Conservation (phyloP, 2,888 invertebrate species). For the Lithophane semibrunnea region DNA sequence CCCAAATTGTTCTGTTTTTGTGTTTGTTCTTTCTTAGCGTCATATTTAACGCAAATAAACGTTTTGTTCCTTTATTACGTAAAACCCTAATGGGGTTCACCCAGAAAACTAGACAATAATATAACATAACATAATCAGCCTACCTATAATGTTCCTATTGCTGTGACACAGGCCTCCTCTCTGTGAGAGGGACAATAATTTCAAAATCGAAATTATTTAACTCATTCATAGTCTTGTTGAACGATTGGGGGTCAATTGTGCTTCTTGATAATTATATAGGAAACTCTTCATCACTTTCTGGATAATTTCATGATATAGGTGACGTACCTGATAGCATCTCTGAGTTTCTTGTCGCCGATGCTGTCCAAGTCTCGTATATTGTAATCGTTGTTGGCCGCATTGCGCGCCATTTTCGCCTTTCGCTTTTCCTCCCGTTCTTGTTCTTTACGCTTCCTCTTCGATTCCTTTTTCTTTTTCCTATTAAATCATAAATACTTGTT, state of each 20-base stretch:
- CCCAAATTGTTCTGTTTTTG: too few relatives aligned
- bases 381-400: slow-evolving; percentile 90
- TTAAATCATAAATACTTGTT: neutral
- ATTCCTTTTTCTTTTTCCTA: slow-evolving; percentile 93
- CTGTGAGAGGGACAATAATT: neutral
- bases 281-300: neutral
- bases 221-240: neutral
- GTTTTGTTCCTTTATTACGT: too few relatives aligned
- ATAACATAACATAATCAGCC: too few relatives aligned
- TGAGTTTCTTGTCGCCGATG: slow-evolving; percentile 91
- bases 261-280: too few relatives aligned
- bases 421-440: slow-evolving; percentile 93
- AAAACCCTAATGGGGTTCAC: neutral
- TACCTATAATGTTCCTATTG: too few relatives aligned
- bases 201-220: neutral
- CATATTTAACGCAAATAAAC: too few relatives aligned
- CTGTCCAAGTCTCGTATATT: slow-evolving; percentile 92
- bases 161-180: too few relatives aligned
- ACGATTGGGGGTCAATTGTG: neutral
- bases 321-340: slow-evolving; percentile 92
- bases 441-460: slow-evolving; percentile 93
- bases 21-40: too few relatives aligned
- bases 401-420: slow-evolving; percentile 91
- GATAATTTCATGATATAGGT: neutral
- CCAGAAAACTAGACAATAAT: neutral